Percentiles rank a stretch among this genome's conserved stretches.
phyloP scores from a whole-genome alignment of 2,797 vertebrate genomes.

The Epinephelus awoara region DNA sequence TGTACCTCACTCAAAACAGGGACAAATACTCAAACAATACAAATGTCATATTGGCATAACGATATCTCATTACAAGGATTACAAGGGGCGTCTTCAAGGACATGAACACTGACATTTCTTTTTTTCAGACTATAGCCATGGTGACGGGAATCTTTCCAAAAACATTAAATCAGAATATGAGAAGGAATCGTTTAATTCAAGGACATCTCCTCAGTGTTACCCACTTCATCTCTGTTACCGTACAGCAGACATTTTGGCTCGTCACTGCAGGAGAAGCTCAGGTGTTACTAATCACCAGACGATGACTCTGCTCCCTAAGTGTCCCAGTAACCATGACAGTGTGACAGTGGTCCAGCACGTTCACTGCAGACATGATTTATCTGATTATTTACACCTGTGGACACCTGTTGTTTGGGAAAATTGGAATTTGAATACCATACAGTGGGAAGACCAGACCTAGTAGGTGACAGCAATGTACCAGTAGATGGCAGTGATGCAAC shows the following conservation, averaged over 20 bases:
- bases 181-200: neutral
- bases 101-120: neutral
- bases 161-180: neutral
- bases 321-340: neutral
- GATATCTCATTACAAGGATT: neutral
- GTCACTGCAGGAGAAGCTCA: neutral
- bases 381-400: neutral
- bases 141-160: neutral
- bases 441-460: too few species aligned
- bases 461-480: constrained; percentile 9
- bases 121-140: neutral
- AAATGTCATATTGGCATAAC: too few species aligned
- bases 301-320: neutral
- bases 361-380: neutral
- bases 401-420: neutral
- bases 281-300: neutral
- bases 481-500: constrained; percentile 32
- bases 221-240: neutral
- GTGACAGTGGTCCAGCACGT: neutral
- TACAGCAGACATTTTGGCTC: neutral
- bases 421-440: neutral
- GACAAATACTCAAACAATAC: too few species aligned
- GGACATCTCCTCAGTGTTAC: neutral
- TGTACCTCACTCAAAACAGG: too few species aligned
- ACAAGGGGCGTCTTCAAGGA: neutral